phyloP scores from a whole-genome alignment of 2,888 invertebrate species.

The Tetropium fuscum region DNA sequence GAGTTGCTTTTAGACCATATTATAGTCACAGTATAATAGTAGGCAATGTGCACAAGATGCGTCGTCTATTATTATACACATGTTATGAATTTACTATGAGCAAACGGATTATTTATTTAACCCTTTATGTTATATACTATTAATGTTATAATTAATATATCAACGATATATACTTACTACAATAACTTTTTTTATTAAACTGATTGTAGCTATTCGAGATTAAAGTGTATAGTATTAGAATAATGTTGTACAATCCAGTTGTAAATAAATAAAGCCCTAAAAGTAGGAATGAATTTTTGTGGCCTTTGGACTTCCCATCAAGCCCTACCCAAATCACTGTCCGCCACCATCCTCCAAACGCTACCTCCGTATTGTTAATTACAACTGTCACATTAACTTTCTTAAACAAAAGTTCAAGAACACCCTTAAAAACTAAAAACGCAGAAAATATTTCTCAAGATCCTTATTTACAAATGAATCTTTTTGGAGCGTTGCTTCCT shows the following conservation, averaged over 20 bases:
- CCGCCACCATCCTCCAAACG: no score
- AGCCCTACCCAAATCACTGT: no score
- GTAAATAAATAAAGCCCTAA: constrained; percentile 62
- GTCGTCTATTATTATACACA: constrained; percentile 26
- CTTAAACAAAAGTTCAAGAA: no score
- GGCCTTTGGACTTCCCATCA: no score
- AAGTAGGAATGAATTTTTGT: no score
- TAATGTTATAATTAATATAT: constrained; percentile 58
- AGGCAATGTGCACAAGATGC: constrained; percentile 8
- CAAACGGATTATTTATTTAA: constrained; percentile 56
- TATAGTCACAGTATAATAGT: constrained; percentile 16
- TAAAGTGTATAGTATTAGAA: constrained; percentile 66
- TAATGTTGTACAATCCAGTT: constrained; percentile 66
- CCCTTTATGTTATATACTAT: constrained; percentile 53
- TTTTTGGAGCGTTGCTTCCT: no score
- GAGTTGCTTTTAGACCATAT: constrained; percentile 36
- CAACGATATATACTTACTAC: constrained; percentile 60
- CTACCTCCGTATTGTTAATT: no score
- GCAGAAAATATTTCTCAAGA: no score
- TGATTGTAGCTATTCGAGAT: constrained; percentile 63
- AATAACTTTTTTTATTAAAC: constrained; percentile 65
- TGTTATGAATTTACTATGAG: constrained; percentile 33
- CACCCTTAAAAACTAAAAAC: no score
- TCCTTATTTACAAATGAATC: no score
- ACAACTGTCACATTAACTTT: no score